Conservation (phyloP, 2,113 vertebrate species). For the Lepus americanus region DNA sequence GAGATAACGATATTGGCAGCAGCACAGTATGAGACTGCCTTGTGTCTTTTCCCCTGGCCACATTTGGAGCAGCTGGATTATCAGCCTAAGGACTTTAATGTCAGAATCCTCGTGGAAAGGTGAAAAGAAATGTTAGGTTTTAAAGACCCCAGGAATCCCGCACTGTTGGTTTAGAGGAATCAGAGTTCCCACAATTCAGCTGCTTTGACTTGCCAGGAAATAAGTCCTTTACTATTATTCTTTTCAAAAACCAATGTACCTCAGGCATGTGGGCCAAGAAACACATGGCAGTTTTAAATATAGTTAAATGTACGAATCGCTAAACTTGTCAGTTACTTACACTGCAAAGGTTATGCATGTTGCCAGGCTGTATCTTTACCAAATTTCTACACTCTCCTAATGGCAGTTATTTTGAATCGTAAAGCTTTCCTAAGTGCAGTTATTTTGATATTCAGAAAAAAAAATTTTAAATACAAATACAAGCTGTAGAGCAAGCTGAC, state of each 20-base stretch:
- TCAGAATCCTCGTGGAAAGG: neutral
- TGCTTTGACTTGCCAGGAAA: neutral
- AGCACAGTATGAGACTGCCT: neutral
- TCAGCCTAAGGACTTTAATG: neutral
- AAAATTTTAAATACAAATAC: neutral
- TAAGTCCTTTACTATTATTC: neutral
- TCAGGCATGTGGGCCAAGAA: neutral
- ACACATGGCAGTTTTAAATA: neutral
- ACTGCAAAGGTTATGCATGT: neutral
- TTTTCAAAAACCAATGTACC: constrained; percentile 12
- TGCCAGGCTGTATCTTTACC: neutral
- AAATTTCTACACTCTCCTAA: neutral
- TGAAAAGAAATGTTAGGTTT: neutral
- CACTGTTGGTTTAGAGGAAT: neutral
- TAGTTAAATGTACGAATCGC: constrained; percentile 8
- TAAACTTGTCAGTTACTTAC: constrained; percentile 8
- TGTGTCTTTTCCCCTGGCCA: neutral
- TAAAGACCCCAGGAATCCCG: neutral
- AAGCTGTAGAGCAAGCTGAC: neutral
- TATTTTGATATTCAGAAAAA: no score
- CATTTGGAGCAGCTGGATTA: neutral
- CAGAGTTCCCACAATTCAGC: neutral
- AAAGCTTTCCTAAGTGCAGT: neutral
- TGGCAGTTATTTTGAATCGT: neutral
- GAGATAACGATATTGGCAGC: neutral